Evolutionary conservation across 2,113 vertebrate genomes (phyloP), one percentile per base, ranked within the genome.

Genomic region (Plecotus auritus): DNA sequence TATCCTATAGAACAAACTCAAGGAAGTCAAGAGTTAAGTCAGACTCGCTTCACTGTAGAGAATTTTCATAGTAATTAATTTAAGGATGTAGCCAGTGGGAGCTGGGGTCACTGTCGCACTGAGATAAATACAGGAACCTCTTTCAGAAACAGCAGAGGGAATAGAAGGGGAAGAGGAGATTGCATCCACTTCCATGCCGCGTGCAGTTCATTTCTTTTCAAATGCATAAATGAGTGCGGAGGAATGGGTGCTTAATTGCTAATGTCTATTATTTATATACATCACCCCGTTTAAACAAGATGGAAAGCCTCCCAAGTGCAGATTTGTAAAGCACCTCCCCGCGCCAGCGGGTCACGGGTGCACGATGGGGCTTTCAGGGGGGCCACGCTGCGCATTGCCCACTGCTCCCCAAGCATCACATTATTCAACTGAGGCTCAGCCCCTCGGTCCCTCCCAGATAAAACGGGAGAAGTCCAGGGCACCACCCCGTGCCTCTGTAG

Each of bases 261-360:
- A 98, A 97, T 98, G 98, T 98, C 97, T 98, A 98, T 99, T 98
- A 98, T 98, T 99, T 98, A 98, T 98, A 98, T 97, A 98, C 97
- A 98, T 98, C 94, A 85, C 94, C 92, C 96, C 96, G 97, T 96
- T 99, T 98, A 98, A 97, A 98, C 88, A 89, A 95, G 95, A 96
- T 91, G 85, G 96, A 98, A 98, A 97, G 94, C 84, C 97, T 98
- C 97, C 85, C 95, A 98, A 97, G 98, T 97, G 98, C 98, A 98
- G 98, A 98, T 98, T 98, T 56, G 54, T 56, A 56, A 22, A 56
- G 54, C 8, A 9, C 54, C 54, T 56, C 54, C 54, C 51, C 18
- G 20, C 3, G 22, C 20, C 54, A 23, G 9, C 54, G 23, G 56
- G 23, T 59, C 56, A 22, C 9, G 23, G 23, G 56, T 26, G 23